Percentiles rank a stretch among this genome's conserved stretches.
Conservation (phyloP, 2,113 vertebrate species). For the Cricetomys ansorgei region DNA sequence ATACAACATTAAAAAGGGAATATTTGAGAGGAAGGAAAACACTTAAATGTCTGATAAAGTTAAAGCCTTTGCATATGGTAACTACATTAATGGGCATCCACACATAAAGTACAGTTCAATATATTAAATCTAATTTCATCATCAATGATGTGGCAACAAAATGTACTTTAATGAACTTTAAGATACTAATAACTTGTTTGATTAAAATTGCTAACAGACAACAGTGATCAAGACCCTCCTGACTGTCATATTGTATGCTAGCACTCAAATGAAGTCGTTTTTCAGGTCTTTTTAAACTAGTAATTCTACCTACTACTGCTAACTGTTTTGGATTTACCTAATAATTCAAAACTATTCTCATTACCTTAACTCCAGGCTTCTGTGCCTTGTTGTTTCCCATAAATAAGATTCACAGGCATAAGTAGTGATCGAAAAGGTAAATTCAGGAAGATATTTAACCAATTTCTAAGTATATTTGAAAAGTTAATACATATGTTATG, state of each 20-base stretch:
- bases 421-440: background rate
- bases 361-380: background rate
- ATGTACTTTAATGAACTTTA: background rate
- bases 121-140: conserved; percentile 15
- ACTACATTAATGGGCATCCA: background rate
- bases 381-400: background rate
- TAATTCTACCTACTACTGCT: background rate
- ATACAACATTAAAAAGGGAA: background rate
- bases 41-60: conserved; percentile 15
- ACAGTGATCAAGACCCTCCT: background rate
- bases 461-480: background rate
- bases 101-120: background rate
- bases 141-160: background rate
- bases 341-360: conserved; percentile 25
- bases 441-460: background rate
- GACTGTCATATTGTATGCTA: background rate
- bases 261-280: background rate
- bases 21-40: background rate
- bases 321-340: conserved; percentile 1
- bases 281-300: conserved; percentile 7
- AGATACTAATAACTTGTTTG: background rate
- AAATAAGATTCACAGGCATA: background rate
- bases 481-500: background rate
- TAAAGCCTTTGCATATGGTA: background rate
- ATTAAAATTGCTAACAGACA: background rate